phyloP scores from a whole-genome alignment of 2,797 vertebrate species.

The Rhinatrema bivittatum region DNA sequence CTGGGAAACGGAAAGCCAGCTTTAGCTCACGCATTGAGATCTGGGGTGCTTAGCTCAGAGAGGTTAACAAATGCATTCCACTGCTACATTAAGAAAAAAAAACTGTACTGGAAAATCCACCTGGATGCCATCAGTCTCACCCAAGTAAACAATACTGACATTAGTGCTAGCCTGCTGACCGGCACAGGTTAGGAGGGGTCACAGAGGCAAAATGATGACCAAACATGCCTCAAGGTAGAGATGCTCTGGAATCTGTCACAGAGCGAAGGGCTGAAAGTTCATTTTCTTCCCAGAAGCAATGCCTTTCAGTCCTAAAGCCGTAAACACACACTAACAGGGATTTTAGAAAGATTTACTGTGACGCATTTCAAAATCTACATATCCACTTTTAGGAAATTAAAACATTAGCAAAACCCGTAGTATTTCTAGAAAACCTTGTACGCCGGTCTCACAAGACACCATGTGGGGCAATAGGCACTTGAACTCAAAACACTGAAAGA shows the following conservation, averaged over 20 bases:
- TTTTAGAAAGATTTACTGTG: not conserved
- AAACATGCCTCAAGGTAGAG: slow-evolving; percentile 75
- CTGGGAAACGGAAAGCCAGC: not conserved
- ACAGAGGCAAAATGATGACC: slow-evolving; percentile 86
- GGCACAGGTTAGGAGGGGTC: slow-evolving; percentile 87
- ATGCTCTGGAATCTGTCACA: slow-evolving; percentile 94
- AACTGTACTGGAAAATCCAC: slow-evolving; percentile 65
- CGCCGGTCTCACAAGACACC: no score
- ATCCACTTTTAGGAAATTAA: slow-evolving; percentile 1
- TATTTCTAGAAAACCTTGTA: not conserved
- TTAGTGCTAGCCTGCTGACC: slow-evolving; percentile 84
- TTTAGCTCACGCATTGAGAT: no score
- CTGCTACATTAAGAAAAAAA: slow-evolving; percentile 13
- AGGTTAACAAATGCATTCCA: slow-evolving; percentile 21
- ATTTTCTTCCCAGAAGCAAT: slow-evolving; percentile 10
- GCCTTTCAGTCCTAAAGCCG: not conserved
- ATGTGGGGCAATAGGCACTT: no score
- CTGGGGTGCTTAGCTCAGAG: slow-evolving; percentile 5
- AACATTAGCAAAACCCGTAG: not conserved
- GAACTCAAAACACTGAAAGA: no score
- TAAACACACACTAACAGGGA: not conserved
- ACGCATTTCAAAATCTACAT: slow-evolving; percentile 1
- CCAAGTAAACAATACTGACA: slow-evolving; percentile 94
- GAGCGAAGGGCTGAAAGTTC: slow-evolving; percentile 60
- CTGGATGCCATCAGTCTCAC: slow-evolving; percentile 96